Conservation (phyloP, 2,888 invertebrate species). For the Andrena bicolor region DNA sequence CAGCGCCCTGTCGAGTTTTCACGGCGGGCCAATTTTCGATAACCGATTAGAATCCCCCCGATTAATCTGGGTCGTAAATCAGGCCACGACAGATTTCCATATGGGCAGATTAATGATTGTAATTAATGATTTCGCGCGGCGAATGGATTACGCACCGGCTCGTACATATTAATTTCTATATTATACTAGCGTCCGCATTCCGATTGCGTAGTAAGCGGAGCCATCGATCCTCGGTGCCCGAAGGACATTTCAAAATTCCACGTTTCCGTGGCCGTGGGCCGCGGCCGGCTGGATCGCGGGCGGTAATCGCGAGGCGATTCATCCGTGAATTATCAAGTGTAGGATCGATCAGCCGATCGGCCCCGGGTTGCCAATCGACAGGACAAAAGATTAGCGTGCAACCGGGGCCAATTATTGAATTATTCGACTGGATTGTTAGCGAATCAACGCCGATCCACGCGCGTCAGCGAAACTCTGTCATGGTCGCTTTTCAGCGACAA, state of each 20-base stretch:
- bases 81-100: conserved; percentile 1
- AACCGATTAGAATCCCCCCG: not conserved
- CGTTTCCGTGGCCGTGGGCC: not conserved
- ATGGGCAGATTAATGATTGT: conserved; percentile 48
- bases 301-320: conserved; percentile 34
- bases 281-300: not conserved
- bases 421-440: conserved; percentile 39
- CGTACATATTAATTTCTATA: conserved; percentile 57
- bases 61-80: conserved; percentile 44
- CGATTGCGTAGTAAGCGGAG: conserved; percentile 27
- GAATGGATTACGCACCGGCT: conserved; percentile 13
- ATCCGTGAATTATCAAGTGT: conserved; percentile 43
- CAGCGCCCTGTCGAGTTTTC: conserved; percentile 2
- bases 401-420: conserved; percentile 46
- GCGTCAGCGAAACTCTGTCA: not conserved
- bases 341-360: conserved; percentile 2
- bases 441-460: not conserved
- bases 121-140: conserved; percentile 47
- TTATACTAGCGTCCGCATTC: conserved; percentile 27
- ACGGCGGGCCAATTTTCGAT: conserved; percentile 12
- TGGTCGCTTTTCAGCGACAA: not conserved
- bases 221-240: not conserved
- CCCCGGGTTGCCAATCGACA: not conserved
- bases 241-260: conserved; percentile 35
- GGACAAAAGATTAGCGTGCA: conserved; percentile 19